Conservation (phyloP, 2,797 vertebrate genomes). For the Mergus octosetaceus region DNA sequence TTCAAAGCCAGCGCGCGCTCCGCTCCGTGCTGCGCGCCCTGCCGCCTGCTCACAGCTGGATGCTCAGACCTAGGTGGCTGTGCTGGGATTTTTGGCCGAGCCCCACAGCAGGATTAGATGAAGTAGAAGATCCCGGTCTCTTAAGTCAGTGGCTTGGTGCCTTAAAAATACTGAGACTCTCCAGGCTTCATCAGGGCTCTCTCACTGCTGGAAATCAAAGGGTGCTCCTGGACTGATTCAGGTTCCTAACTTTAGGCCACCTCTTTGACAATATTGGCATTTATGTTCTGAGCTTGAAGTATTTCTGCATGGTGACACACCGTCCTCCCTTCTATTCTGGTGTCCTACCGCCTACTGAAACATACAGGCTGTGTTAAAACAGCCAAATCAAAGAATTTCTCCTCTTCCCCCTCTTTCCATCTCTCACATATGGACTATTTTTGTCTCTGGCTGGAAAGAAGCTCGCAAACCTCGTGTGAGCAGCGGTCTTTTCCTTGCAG, state of each 20-base stretch:
- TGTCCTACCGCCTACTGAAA: background rate
- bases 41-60: slow-evolving; percentile 9
- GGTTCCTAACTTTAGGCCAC: background rate
- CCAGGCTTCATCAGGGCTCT: background rate
- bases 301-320: background rate
- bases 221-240: background rate
- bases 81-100: background rate
- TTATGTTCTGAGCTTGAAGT: background rate
- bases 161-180: background rate
- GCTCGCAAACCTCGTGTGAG: background rate
- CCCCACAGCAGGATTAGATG: background rate
- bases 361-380: background rate
- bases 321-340: slow-evolving; percentile 36
- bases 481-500: background rate
- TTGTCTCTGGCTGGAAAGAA: background rate
- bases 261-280: background rate
- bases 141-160: background rate
- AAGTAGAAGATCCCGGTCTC: background rate
- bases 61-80: background rate
- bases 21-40: background rate
- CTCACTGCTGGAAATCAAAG: background rate
- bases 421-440: background rate
- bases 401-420: background rate
- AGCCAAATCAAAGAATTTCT: background rate
- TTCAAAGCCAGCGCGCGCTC: background rate